Conservation (phyloP, 1,140 invertebrate genomes). For the Anastatus disparis region DNA sequence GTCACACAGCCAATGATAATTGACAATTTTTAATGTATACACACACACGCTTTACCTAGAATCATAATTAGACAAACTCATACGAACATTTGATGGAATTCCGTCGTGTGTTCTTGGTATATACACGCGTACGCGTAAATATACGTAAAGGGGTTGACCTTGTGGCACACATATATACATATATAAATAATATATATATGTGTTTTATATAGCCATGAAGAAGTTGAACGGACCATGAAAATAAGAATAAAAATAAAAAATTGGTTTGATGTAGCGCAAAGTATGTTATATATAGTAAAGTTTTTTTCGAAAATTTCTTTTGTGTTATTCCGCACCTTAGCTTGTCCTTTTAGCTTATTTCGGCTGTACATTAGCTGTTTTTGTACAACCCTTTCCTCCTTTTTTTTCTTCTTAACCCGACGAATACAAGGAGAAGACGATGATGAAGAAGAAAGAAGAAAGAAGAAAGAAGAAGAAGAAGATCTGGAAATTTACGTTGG, state of each 20-base stretch:
- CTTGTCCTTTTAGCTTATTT: neutral
- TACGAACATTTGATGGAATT: constrained; percentile 18
- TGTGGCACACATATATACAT: constrained; percentile 48
- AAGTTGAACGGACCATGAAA: constrained; percentile 49
- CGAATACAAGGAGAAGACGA: too few relatives aligned
- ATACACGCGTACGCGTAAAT: neutral
- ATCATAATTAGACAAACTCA: constrained; percentile 20
- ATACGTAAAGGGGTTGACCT: constrained; percentile 44
- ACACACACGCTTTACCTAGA: too few relatives aligned
- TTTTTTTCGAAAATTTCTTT: constrained; percentile 39
- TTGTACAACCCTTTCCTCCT: too few relatives aligned
- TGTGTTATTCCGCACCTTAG: constrained; percentile 34
- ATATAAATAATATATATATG: too few relatives aligned
- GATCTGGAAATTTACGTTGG: constrained; percentile 12
- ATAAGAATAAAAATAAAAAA: too few relatives aligned
- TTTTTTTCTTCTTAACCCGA: too few relatives aligned
- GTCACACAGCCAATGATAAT: neutral
- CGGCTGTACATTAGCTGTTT: too few relatives aligned
- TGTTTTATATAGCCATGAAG: too few relatives aligned
- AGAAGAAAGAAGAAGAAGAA: neutral
- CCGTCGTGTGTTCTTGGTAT: neutral
- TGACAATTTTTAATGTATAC: neutral
- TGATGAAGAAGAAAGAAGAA: neutral
- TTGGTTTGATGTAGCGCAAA: too few relatives aligned
- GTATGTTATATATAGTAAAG: too few relatives aligned